Evolutionary conservation across 2,113 vertebrate species (phyloP).

Genomic region (Lampris megalopsis): DNA sequence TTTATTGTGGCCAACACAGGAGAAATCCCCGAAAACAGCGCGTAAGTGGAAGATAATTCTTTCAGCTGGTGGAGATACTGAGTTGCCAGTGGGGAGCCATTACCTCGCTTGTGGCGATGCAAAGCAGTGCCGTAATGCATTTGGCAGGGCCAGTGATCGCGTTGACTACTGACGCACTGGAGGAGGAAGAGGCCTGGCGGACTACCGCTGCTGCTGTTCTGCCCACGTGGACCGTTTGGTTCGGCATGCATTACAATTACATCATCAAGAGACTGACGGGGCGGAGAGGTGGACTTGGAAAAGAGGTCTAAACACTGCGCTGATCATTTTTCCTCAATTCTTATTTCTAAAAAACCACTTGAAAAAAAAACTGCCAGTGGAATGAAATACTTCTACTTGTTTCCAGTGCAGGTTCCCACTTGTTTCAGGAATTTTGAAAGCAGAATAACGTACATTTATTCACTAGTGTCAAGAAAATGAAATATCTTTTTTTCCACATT

Average conservation of each 20-base stretch:
- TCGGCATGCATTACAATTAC: conserved; percentile 9
- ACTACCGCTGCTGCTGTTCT: conserved; percentile 39
- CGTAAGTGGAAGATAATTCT: conserved; percentile 32
- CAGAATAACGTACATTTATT: no score
- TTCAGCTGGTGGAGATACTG: conserved; percentile 62
- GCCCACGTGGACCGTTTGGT: conserved; percentile 53
- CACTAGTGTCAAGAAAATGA: no score
- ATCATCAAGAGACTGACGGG: conserved; percentile 16
- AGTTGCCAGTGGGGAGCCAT: conserved; percentile 66
- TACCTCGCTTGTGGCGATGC: conserved; percentile 45
- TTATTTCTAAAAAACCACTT: no score
- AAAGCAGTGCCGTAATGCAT: conserved; percentile 66
- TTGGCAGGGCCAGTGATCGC: conserved; percentile 62
- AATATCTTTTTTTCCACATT: no score
- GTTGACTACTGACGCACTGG: conserved; percentile 65
- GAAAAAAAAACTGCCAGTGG: no score
- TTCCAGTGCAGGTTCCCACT: no score
- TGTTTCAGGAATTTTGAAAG: no score
- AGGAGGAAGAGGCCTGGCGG: conserved; percentile 46
- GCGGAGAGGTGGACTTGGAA: not conserved
- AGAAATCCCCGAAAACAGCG: conserved; percentile 4
- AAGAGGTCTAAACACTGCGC: no score
- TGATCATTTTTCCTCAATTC: no score
- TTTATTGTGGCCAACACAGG: not conserved
- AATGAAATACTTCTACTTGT: no score